Base-by-base conservation (phyloP, 2,888 invertebrate genomes). In the Noctua fimbriata region DNA sequence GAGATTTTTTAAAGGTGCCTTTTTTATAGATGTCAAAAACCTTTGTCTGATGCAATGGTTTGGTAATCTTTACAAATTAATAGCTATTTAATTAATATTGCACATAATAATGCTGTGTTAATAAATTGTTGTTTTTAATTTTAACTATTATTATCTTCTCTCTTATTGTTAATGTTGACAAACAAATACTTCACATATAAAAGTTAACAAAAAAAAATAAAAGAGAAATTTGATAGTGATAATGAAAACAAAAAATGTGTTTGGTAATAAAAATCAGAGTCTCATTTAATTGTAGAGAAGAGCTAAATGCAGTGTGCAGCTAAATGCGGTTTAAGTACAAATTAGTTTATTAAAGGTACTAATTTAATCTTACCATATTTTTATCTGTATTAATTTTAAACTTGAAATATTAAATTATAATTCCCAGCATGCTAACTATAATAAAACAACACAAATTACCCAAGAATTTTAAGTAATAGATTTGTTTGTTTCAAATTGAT, bases 401-500 rank as follows among this genome's bases (percentile, higher is more conserved):
- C 28, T 28, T 28, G 2, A 60, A 60, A 28, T 28, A n/a, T 41
- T 49, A 21, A 70, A 70, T 58, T 28, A 28, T 16, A 7, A 28
- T 24, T 60, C 28, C 28, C 44, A 47, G 32, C 36, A 18, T 21
- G n/a, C 12, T 49, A 47, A 73, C n/a, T n/a, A 60, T 52, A 28
- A 6, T 41, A 55, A 24, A 21, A 49, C 9, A 21, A 52, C 28
- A 52, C 21, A 41, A 58, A 66, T n/a, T 75, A 44, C 16, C 4
- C 28, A 14, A 32, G 10, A 49, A 76, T 24, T 52, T 16, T 7
- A 18, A 2, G 5, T 36, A 52, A 44, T n/a, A 41, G 65, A 55
- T 55, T 44, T 32, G n/a, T 76, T 32, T 52, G 14, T 52, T 14
- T 55, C 41, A 32, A n/a, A 52, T 76, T 24, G 0, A 77, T 71